A percentile compares a stretch with the other conserved stretches of the same genome.
These are phyloP conservation scores for Clavelina lepadiformis DNA, from an alignment of 23 tunicate genomes.

Conservation along the genomic window DNA sequence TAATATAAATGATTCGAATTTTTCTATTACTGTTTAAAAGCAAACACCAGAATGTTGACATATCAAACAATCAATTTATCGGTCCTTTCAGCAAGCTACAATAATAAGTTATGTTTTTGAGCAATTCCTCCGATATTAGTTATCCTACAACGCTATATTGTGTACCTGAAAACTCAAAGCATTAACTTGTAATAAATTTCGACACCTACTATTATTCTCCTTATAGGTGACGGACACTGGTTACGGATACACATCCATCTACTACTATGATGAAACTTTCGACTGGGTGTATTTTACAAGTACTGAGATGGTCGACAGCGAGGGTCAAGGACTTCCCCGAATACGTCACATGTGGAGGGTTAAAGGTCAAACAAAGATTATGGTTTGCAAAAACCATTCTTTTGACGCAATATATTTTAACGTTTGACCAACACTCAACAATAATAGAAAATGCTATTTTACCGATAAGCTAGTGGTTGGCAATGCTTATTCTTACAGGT, in stretches of 20 bases:
- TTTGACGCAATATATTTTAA: background rate
- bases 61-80: no score
- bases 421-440: background rate
- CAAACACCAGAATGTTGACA: no score
- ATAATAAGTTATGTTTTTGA: no score
- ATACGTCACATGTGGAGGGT: constrained; percentile 92
- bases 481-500: constrained; percentile 4
- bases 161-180: no score
- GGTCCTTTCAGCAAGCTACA: no score
- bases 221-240: constrained; percentile 63
- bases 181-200: no score
- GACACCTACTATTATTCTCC: no score
- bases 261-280: constrained; percentile 41
- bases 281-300: constrained; percentile 75
- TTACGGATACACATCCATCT: constrained; percentile 40
- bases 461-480: background rate
- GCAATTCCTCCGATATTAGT: no score
- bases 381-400: background rate
- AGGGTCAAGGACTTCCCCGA: constrained; percentile 50
- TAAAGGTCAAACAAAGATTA: constrained; percentile 30
- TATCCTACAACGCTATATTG: no score
- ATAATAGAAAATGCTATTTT: background rate
- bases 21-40: no score
- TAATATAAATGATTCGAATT: no score
- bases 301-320: constrained; percentile 30